A percentile compares a stretch with the other conserved stretches of the same genome.
Evolutionary conservation across 2,113 vertebrate species (phyloP).

Genomic region (Vulpes lagopus): DNA sequence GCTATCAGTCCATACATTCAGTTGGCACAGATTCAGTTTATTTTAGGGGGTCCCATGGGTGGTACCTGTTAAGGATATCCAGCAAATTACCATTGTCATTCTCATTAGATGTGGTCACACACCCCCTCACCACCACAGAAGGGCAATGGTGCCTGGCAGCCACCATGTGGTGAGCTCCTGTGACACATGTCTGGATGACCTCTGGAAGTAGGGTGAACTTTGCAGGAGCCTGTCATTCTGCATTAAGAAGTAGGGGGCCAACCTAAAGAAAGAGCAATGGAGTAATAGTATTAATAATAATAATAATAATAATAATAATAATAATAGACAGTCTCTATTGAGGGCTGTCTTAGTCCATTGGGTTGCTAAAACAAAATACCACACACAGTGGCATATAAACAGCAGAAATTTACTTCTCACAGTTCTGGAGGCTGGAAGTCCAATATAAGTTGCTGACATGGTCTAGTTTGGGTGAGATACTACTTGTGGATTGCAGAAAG

Average conservation of each 20-base stretch:
- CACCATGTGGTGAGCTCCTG: neutral
- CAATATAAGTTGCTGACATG: no score
- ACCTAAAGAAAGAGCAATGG: neutral
- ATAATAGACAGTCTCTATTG: neutral
- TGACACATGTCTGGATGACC: neutral
- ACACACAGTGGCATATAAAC: neutral
- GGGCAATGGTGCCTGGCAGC: neutral
- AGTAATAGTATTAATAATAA: neutral
- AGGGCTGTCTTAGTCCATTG: neutral
- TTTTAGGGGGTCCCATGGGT: neutral
- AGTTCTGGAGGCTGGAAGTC: neutral
- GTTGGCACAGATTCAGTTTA: neutral
- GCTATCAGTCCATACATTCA: neutral
- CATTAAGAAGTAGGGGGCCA: neutral
- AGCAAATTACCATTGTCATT: neutral
- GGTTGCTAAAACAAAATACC: neutral
- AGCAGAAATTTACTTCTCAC: neutral
- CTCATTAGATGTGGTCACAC: neutral
- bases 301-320: neutral
- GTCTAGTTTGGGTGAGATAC: neutral
- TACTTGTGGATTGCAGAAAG: neutral
- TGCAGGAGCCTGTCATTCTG: neutral
- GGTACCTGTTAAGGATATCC: neutral
- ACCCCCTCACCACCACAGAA: neutral
- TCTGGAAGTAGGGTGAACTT: neutral